phyloP scores from a whole-genome alignment of 2,113 vertebrate genomes.

The Buteo buteo region DNA sequence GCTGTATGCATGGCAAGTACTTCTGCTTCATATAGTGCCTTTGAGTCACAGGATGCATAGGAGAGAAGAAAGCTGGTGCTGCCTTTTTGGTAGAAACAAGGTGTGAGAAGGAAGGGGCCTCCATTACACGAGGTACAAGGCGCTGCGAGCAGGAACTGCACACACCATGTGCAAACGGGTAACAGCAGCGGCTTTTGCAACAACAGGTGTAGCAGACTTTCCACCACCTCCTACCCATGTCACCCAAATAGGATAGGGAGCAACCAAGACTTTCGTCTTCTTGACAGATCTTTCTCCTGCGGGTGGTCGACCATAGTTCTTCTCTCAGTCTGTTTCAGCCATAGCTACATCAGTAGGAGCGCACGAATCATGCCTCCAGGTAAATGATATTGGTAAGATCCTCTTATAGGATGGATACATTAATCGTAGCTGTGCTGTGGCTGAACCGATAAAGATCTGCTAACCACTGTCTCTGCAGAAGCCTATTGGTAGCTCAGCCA shows the following conservation, averaged over 20 bases:
- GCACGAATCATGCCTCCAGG: background rate
- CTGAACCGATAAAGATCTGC: background rate
- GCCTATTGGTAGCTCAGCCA: background rate
- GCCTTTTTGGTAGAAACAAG: background rate
- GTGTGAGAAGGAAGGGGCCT: background rate
- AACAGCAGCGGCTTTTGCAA: background rate
- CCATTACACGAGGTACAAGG: background rate
- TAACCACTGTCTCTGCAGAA: background rate
- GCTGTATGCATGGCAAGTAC: background rate
- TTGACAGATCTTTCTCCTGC: constrained; percentile 39
- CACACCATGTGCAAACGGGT: background rate
- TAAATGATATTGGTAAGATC: background rate
- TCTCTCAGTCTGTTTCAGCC: background rate
- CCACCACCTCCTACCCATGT: background rate
- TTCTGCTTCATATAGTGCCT: background rate
- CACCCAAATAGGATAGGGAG: background rate
- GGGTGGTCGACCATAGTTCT: background rate
- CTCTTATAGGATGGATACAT: background rate
- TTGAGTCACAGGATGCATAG: background rate
- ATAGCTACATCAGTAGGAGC: background rate
- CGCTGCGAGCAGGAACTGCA: background rate
- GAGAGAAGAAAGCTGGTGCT: background rate
- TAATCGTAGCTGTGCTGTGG: background rate
- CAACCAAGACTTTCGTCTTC: background rate
- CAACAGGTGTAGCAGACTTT: constrained; percentile 4